These are phyloP conservation scores for Phoxinus dragarum DNA, from an alignment of 2,797 vertebrate species.

Conservation along the genomic window DNA sequence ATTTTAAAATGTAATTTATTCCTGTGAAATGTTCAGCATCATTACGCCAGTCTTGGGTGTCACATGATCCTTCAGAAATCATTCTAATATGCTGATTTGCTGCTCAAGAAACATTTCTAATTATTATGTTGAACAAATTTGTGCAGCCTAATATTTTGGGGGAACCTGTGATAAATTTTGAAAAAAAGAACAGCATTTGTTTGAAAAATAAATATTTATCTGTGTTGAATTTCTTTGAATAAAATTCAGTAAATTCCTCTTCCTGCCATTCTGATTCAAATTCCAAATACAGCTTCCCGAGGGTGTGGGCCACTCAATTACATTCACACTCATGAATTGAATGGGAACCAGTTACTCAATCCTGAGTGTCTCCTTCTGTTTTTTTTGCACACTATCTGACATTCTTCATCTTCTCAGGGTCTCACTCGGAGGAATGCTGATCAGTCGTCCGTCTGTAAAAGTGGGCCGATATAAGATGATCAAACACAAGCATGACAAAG, in stretches of 20 bases:
- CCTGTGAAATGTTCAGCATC: neutral
- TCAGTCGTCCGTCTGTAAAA: conserved; percentile 80
- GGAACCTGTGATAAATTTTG: neutral
- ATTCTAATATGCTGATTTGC: neutral
- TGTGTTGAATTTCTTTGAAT: neutral
- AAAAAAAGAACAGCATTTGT: neutral
- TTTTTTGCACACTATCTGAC: neutral
- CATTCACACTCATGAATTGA: neutral
- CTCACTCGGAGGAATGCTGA: conserved; percentile 82
- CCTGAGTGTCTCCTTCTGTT: neutral
- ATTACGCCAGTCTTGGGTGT: neutral
- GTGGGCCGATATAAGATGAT: conserved; percentile 86
- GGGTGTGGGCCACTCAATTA: too few relatives aligned
- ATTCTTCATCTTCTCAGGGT: conserved; percentile 72
- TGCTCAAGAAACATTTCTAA: neutral
- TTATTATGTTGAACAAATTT: neutral
- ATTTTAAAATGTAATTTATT: neutral
- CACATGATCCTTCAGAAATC: neutral
- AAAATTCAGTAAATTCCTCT: neutral
- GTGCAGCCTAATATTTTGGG: neutral
- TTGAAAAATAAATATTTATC: too few relatives aligned
- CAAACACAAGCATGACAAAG: conserved; percentile 84
- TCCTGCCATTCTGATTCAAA: neutral
- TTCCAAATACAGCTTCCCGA: neutral
- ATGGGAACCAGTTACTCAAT: neutral